Percentiles rank a stretch among this genome's conserved stretches.
Evolutionary conservation across 2,797 vertebrate genomes (phyloP).

Genomic region (Sebastiscus albofasciatus): DNA sequence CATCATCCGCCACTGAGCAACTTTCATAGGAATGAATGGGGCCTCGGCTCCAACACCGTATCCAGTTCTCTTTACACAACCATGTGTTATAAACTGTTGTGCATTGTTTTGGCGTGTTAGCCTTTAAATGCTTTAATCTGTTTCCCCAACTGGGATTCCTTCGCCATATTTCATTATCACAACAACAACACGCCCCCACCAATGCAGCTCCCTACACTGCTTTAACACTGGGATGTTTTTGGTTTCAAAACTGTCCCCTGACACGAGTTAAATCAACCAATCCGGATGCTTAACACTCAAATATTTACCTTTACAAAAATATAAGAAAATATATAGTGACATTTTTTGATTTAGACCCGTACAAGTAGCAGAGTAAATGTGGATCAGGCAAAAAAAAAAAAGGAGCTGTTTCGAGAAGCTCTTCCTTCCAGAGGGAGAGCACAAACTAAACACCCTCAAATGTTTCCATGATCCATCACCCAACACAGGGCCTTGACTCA

Average conservation of each 20-base stretch:
- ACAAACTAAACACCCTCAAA: slow-evolving; percentile 37
- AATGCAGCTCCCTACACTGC: no score
- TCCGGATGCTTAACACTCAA: background rate
- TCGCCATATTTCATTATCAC: background rate
- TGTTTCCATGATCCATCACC: slow-evolving; percentile 66
- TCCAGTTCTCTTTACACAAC: no score
- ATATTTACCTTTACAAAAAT: background rate
- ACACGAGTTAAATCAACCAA: background rate
- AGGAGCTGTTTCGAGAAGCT: background rate
- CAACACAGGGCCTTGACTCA: slow-evolving; percentile 52
- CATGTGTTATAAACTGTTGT: no score
- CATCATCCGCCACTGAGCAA: no score
- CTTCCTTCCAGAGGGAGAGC: background rate
- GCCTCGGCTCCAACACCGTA: no score
- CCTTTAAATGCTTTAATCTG: background rate
- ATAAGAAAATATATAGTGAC: background rate
- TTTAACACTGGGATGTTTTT: background rate
- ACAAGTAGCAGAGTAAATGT: background rate
- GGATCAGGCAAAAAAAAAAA: background rate
- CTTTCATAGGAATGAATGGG: no score
- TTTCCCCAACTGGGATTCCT: no score
- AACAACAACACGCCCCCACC: background rate
- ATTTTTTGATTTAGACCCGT: background rate
- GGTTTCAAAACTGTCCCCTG: background rate
- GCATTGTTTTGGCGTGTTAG: no score